A percentile compares a stretch with the other conserved stretches of the same genome.
These are phyloP conservation scores for Meta bourneti DNA, from an alignment of 2,888 invertebrate species.

Conservation along the genomic window DNA sequence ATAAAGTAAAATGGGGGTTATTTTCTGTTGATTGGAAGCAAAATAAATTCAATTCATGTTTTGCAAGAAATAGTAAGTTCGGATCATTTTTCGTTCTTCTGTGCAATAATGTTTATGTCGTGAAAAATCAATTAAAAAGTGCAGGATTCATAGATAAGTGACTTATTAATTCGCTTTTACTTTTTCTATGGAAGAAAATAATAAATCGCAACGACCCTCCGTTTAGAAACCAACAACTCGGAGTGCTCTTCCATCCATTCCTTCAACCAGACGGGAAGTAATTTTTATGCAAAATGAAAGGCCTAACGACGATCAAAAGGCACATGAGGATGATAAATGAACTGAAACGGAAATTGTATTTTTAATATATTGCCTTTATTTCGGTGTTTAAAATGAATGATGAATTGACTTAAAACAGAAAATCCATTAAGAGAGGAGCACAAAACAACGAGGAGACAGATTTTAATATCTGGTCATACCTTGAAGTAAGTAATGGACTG, in stretches of 20 bases:
- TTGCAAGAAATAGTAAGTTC: too few relatives aligned
- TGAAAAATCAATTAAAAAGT: background rate
- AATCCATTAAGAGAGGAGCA: background rate
- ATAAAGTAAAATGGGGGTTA: too few relatives aligned
- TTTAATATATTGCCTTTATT: constrained; percentile 1
- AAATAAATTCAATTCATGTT: too few relatives aligned
- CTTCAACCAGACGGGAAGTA: background rate
- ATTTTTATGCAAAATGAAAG: background rate
- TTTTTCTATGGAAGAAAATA: background rate
- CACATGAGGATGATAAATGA: background rate
- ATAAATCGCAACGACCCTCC: background rate
- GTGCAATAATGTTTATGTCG: too few relatives aligned
- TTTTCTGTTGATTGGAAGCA: too few relatives aligned
- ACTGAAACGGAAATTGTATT: background rate
- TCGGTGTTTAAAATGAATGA: background rate
- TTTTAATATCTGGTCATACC: background rate
- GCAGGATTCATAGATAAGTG: background rate
- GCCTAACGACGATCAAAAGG: background rate
- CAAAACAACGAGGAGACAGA: background rate
- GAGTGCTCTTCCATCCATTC: background rate
- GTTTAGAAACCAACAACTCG: background rate
- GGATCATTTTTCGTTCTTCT: too few relatives aligned
- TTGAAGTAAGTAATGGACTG: background rate
- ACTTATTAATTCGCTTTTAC: background rate
- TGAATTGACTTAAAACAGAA: background rate